Base-by-base conservation (phyloP, 2,888 invertebrate genomes). In the Nephrotoma flavescens region DNA sequence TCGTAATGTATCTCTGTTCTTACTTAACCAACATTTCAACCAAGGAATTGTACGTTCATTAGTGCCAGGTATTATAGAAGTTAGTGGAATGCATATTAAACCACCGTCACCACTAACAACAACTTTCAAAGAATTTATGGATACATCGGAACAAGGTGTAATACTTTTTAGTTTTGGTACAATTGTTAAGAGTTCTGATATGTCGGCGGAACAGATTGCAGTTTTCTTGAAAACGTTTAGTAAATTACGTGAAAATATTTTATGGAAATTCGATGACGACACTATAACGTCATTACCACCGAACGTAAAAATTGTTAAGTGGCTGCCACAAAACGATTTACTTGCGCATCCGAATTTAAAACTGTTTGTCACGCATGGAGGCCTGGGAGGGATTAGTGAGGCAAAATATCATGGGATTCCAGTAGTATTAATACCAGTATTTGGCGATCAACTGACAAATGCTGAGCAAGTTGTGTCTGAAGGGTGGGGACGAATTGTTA, bases 81-180 rank as follows among this genome's bases (percentile, higher is more conserved):
- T 87, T n/a, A 86, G 87, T 41, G 87, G 87, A n/a, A 42, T 88
- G 9, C 87, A 88, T 19, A 86, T 88, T 1, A 87, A 87, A 15
- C 31, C 85, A 12, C 11, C 47, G 5, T 12, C 47, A 47, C 47
- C 47, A 47, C 3, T 31, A 31, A 31, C 31, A 1, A 31, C 31
- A 2, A 31, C 2, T 31, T 31, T 31, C 2, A 31, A 31, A 31
- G 31, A 31, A 31, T 31, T 31, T 31, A 31, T 31, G 31, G 31
- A 31, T 31, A 31, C 2, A 31, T 31, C 31, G 31, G 2, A 31
- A 31, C 31, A 31, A 31, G 31, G 31, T 3, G 31, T 31, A 31
- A 31, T 31, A 31, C 31, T 31, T 31, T 31, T 31, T 31, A 31
- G 31, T 31, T 31, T 31, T 31, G 31, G 31, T 2, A 31, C 31